Percentiles rank a stretch among this genome's conserved stretches.
Evolutionary conservation across 1,140 invertebrate genomes (phyloP).

Genomic region (Trichonephila inaurata): DNA sequence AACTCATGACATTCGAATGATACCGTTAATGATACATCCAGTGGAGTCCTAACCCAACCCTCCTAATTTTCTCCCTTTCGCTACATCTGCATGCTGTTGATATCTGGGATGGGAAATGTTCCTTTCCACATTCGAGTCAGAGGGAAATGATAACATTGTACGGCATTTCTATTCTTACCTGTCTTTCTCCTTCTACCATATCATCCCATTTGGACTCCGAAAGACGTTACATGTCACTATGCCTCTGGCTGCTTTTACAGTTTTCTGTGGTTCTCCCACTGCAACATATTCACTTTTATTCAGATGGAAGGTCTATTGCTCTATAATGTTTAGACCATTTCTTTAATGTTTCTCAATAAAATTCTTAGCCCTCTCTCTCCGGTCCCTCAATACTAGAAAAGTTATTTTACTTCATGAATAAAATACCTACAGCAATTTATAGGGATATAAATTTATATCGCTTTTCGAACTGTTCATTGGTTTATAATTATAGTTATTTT

Average conservation of each 20-base stretch:
- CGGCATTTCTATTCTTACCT: slow-evolving; percentile 70
- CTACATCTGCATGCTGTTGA: slow-evolving; percentile 45
- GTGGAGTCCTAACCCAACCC: too few species aligned
- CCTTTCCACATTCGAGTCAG: slow-evolving; percentile 30
- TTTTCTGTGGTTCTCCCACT: slow-evolving; percentile 17
- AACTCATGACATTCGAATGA: too few species aligned
- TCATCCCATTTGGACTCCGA: slow-evolving; percentile 43
- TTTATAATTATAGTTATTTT: too few species aligned
- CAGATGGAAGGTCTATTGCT: background rate
- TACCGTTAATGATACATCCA: too few species aligned
- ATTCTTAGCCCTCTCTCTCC: background rate
- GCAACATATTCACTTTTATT: slow-evolving; percentile 37
- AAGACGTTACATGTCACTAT: slow-evolving; percentile 64
- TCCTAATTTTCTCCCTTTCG: background rate
- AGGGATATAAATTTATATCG: too few species aligned
- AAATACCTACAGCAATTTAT: too few species aligned
- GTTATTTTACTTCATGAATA: too few species aligned
- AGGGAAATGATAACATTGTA: slow-evolving; percentile 69
- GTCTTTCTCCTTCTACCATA: background rate
- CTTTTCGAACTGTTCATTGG: too few species aligned
- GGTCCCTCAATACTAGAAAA: too few species aligned
- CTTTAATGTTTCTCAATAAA: background rate
- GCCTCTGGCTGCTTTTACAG: slow-evolving; percentile 57
- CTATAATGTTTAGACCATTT: background rate
- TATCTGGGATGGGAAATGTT: slow-evolving; percentile 46